Base-by-base conservation (phyloP, 2,888 invertebrate species). In the Acronicta psi region DNA sequence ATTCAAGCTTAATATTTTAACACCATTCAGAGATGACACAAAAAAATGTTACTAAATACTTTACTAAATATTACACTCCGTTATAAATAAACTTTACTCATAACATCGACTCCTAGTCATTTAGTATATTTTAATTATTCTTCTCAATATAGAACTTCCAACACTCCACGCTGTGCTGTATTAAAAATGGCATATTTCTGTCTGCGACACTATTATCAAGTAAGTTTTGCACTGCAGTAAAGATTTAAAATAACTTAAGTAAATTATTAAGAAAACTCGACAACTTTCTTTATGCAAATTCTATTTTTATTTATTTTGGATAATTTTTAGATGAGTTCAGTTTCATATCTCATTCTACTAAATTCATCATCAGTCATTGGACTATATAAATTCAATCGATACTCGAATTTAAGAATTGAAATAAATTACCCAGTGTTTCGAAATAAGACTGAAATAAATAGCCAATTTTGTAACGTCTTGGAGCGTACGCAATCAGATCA, bases 391-490 rank as follows among this genome's bases (percentile, higher is more conserved):
- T 29, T 3, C 29, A 29, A 29, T 29, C 11, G 29, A 29, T 38
- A 16, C 37, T 38, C 16, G 16, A 10, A 16, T 34, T 31, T 46
- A 46, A 55, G 51, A 43, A 16, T 29, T 29, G 9, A 49, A 38
- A 58, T 61, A 53, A 55, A 75, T 57, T 16, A 23, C n/a, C 49
- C 2, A 53, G 41, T 51, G 41, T 50, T 61, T 54, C 37, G 17
- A 43, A 40, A 59, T 71, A 56, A 56, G 44, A 50, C 55, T 44
- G 17, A 41, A 51, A 71, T 71, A 69, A 58, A 69, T 75, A 59
- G 62, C 45, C 62, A 60, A 63, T 72, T 56, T 62, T 7, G 50
- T 51, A 57, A 40, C 61, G 56, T 53, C 53, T 42, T 23, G 16
- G 40, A 43, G 29, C 43, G 31, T 37, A 45, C 25, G 42, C 46